Evolutionary conservation across 2,797 vertebrate genomes (phyloP), one percentile per base, ranked within the genome.

Genomic region (Pygocentrus nattereri): DNA sequence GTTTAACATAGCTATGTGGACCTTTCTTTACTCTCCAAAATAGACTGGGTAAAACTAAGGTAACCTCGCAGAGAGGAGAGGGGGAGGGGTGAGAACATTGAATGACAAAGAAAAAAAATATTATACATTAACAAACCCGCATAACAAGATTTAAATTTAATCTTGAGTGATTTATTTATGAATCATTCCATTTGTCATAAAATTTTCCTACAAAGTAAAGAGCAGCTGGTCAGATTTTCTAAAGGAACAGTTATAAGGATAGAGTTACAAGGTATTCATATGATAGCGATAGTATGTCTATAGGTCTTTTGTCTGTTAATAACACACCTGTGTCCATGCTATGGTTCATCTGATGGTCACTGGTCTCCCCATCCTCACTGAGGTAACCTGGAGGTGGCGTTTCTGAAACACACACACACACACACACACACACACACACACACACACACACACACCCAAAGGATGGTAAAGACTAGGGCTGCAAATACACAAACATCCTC

Each of bases 351-450:
- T 98, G 97, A 89, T 97, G 97, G 91, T 99, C 98, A 50, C 97
- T 99, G 84, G 97, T 97, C 93, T 99, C 98, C 87, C 98, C 98
- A 97, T 99, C 98, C 93, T 99, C 98, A 86, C 98, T 99, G 92
- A 99, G 92, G 91, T 99, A 99, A 83, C 98, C 98, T 4, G 98
- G 98, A 49, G 98, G 98, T 0, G 98, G 98, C 30, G 98, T 99
- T 93, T 99, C 98, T 99, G 88, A 79, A 80, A 71, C 70, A 65
- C 58, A 73, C 78, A 76, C 65, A 71, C 64, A 76, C 70, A 74
- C 2, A 5, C 61, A 23, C 27, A 49, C 87, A 82, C 31, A 86
- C 1, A 38, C 38, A 83, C n/a, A 52, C 21, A 41, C 23, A 78
- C 13, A 72, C 65, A 68, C 64, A 79, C 52, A 70, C 4, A 2